Conservation (phyloP, 1,140 invertebrate species). For the Drosophila tristis region DNA sequence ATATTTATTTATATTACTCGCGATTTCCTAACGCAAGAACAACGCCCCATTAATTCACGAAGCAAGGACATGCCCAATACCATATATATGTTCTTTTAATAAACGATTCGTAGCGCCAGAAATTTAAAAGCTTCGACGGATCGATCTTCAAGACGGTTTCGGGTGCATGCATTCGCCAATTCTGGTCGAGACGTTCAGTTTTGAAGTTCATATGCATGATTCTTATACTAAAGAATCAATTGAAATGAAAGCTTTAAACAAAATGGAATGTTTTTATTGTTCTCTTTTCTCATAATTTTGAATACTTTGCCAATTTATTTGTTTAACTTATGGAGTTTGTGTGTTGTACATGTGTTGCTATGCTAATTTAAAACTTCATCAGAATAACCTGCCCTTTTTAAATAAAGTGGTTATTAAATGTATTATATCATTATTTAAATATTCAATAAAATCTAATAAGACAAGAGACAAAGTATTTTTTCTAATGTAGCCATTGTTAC, state of each 20-base stretch:
- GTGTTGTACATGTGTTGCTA: slow-evolving; percentile 46
- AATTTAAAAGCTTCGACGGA: slow-evolving; percentile 70
- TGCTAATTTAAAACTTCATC: slow-evolving; percentile 24
- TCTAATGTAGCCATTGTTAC: too few species aligned
- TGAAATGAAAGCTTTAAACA: slow-evolving; percentile 60
- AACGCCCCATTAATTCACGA: background rate
- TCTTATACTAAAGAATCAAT: slow-evolving; percentile 40
- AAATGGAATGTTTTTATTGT: slow-evolving; percentile 47
- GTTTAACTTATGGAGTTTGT: slow-evolving; percentile 39
- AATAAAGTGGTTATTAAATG: background rate
- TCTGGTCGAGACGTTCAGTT: slow-evolving; percentile 39
- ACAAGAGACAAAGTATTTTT: too few species aligned
- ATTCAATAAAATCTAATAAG: background rate
- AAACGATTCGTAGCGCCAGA: slow-evolving; percentile 11
- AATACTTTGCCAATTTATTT: slow-evolving; percentile 46
- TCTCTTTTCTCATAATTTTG: slow-evolving; percentile 8
- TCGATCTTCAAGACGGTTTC: slow-evolving; percentile 73
- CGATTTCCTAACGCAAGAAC: too few species aligned
- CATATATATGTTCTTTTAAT: background rate
- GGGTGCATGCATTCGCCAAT: slow-evolving; percentile 78
- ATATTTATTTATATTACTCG: background rate
- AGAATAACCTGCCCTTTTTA: background rate
- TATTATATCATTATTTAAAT: background rate
- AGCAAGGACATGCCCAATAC: background rate
- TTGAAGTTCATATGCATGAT: slow-evolving; percentile 18